phyloP scores from a whole-genome alignment of 2,113 vertebrate species.

The human region DNA sequence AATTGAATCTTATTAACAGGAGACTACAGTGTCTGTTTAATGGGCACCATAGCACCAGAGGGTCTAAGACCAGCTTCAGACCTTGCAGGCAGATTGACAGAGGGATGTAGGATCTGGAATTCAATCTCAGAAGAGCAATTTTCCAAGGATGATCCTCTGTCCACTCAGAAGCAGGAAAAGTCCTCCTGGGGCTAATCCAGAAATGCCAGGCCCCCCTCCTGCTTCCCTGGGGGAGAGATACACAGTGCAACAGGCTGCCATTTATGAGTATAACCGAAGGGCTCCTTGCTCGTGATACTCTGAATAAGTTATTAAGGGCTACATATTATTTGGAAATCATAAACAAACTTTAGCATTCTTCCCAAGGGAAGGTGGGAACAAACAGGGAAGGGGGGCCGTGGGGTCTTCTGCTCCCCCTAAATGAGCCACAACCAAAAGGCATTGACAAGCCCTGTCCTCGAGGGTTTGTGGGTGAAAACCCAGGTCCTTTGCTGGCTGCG shows the following conservation, averaged over 20 bases:
- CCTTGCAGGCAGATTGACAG: neutral
- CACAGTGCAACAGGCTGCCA: too few relatives aligned
- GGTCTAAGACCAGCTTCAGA: neutral
- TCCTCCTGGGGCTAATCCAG: neutral
- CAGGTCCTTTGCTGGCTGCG: neutral
- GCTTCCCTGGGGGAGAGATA: neutral
- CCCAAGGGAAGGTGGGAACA: neutral
- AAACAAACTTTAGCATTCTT: neutral
- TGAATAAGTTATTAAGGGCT: neutral
- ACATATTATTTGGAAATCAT: neutral
- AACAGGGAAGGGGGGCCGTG: neutral
- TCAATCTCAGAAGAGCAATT: neutral
- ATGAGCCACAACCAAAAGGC: neutral
- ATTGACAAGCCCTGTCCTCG: neutral
- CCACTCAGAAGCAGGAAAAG: neutral
- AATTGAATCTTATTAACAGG: conserved; percentile 46
- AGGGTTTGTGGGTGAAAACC: neutral
- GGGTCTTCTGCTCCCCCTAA: too few relatives aligned
- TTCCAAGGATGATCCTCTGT: neutral
- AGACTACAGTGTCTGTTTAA: conserved; percentile 46
- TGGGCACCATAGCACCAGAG: neutral
- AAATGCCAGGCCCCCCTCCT: neutral
- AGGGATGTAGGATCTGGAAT: neutral
- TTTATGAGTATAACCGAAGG: neutral
- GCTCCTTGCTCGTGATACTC: neutral